Percentiles rank a stretch among this genome's conserved stretches.
These are phyloP conservation scores for Psephotus haematonotus DNA, from an alignment of 2,113 vertebrate genomes.

Conservation along the genomic window DNA sequence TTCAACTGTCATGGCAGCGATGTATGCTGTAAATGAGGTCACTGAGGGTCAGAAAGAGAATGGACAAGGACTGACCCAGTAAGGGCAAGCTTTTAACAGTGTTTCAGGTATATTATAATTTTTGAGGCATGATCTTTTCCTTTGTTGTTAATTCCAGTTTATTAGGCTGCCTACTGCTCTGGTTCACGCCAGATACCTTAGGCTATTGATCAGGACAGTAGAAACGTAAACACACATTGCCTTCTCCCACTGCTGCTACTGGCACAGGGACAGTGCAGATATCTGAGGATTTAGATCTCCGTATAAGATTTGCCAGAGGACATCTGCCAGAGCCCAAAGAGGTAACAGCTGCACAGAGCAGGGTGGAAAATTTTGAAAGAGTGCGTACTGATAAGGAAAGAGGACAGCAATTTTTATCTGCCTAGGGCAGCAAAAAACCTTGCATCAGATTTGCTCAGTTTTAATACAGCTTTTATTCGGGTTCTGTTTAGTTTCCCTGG, in stretches of 20 bases:
- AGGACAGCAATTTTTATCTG: constrained; percentile 10
- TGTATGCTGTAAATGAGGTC: neutral
- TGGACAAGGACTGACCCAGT: neutral
- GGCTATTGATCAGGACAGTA: neutral
- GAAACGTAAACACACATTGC: neutral
- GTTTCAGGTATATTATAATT: neutral
- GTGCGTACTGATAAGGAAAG: neutral
- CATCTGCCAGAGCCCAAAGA: neutral
- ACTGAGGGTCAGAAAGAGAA: neutral
- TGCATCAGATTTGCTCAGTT: neutral
- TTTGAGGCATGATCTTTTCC: neutral
- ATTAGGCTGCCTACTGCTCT: neutral
- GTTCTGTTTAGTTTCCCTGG: neutral
- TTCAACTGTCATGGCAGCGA: neutral
- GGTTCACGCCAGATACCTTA: neutral
- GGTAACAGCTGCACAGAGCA: neutral
- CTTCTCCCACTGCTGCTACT: neutral
- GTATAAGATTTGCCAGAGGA: neutral
- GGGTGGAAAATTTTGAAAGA: constrained; percentile 27
- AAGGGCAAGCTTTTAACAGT: neutral
- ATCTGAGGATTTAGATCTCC: neutral
- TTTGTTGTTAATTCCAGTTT: neutral
- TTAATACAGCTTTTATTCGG: neutral
- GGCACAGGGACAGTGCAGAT: neutral
- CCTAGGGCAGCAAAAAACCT: constrained; percentile 5